Conservation (phyloP, 1,140 invertebrate species). For the Chrysopa pallens region DNA sequence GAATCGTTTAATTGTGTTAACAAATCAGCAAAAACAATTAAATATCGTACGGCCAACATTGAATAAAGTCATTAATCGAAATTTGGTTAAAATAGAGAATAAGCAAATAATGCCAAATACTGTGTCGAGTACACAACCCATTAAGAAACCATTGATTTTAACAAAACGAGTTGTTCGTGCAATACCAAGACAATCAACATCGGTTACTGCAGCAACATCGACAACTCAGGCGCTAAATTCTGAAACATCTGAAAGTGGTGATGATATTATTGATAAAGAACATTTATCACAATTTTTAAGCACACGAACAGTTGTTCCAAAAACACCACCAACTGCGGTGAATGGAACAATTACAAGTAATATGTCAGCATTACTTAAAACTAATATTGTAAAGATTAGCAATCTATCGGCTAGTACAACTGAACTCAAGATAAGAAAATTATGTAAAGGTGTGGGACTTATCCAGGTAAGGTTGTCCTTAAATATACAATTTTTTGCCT, state of each 20-base stretch:
- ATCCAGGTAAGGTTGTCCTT: slow-evolving; percentile 26
- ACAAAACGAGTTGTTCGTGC: no score
- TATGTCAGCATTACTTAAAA: slow-evolving; percentile 15
- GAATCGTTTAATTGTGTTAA: not conserved
- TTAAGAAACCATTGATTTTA: no score
- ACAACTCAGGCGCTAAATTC: no score
- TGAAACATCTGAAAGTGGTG: no score
- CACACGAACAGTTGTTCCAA: slow-evolving; percentile 24
- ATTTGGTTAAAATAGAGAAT: no score
- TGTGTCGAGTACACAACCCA: no score
- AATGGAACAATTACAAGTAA: slow-evolving; percentile 5
- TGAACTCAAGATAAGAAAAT: slow-evolving; percentile 28
- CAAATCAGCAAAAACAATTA: not conserved
- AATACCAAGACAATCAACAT: no score
- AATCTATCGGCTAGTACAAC: slow-evolving; percentile 32
- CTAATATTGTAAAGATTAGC: slow-evolving; percentile 27
- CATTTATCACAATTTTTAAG: slow-evolving; percentile 13
- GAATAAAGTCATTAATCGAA: no score
- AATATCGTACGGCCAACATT: not conserved
- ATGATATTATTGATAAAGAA: slow-evolving; percentile 4
- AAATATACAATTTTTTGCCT: no score
- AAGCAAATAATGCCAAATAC: no score
- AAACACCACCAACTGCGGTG: slow-evolving; percentile 12
- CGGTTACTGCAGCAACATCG: no score
- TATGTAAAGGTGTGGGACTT: slow-evolving; percentile 32